Evolutionary conservation across 2,113 vertebrate species (phyloP).

Genomic region (Planiliza haematocheilus): DNA sequence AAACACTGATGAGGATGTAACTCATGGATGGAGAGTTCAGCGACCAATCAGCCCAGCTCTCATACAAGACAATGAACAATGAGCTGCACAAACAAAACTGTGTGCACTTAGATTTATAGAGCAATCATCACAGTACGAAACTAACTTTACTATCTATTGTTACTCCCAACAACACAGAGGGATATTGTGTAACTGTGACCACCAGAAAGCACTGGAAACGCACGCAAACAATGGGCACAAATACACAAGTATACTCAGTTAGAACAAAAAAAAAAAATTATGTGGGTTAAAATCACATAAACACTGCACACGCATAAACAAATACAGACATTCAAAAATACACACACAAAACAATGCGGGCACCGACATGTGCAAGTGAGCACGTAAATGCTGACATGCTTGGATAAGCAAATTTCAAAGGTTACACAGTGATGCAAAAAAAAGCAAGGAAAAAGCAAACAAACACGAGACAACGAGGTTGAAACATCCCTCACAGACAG

Average conservation of each 20-base stretch:
- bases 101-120: conserved; percentile 73
- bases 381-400: neutral
- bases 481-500: conserved; percentile 9
- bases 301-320: conserved; percentile 4
- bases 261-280: neutral
- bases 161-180: conserved; percentile 55
- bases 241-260: conserved; percentile 5
- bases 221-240: conserved; percentile 24
- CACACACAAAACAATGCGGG: neutral
- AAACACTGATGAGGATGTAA: conserved; percentile 6
- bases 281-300: neutral
- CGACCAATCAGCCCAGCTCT: conserved; percentile 2
- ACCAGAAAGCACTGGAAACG: conserved; percentile 50
- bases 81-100: conserved; percentile 51
- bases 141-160: conserved; percentile 73
- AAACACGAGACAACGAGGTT: conserved; percentile 9
- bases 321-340: conserved; percentile 1
- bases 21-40: conserved; percentile 5
- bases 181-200: conserved; percentile 73
- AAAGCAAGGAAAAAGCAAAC: too few species aligned
- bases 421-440: neutral
- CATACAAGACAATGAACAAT: conserved; percentile 73
- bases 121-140: conserved; percentile 78
- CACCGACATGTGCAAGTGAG: neutral
- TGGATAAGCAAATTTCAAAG: neutral